Evolutionary conservation across 2,888 invertebrate genomes (phyloP).

Genomic region (Theretra japonica): DNA sequence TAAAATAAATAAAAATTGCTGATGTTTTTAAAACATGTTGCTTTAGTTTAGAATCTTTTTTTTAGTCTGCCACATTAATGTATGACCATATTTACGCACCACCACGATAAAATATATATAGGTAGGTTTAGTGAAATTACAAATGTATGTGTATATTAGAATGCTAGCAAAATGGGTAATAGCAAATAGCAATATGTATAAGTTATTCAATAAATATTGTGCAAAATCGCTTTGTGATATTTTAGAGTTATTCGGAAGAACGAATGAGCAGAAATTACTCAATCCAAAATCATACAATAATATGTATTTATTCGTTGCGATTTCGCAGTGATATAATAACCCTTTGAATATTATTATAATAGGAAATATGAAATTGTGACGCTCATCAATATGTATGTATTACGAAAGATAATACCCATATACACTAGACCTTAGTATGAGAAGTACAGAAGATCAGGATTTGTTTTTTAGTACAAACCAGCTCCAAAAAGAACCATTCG

Average conservation of each 20-base stretch:
- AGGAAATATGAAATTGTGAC: too few species aligned
- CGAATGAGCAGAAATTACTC: too few species aligned
- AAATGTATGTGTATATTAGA: constrained; percentile 13
- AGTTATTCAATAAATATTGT: constrained; percentile 1
- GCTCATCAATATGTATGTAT: too few species aligned
- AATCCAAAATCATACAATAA: too few species aligned
- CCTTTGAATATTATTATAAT: too few species aligned
- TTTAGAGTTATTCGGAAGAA: constrained; percentile 1
- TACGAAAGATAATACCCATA: too few species aligned
- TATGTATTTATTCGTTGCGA: too few species aligned
- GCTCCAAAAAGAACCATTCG: not conserved
- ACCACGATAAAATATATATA: constrained; percentile 5
- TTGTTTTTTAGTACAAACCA: not conserved
- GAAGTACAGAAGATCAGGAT: not conserved
- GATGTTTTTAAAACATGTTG: constrained; percentile 2
- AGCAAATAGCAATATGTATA: not conserved
- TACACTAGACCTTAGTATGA: too few species aligned
- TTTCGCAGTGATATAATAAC: too few species aligned
- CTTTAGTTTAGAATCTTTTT: constrained; percentile 7
- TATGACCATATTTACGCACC: not conserved
- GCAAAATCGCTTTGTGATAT: not conserved
- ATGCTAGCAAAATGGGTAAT: constrained; percentile 23
- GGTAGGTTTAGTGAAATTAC: not conserved
- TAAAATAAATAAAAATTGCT: constrained; percentile 15
- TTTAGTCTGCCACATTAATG: not conserved